phyloP scores from a whole-genome alignment of 2,797 vertebrate species.

The Neosilurus hyrtlii region DNA sequence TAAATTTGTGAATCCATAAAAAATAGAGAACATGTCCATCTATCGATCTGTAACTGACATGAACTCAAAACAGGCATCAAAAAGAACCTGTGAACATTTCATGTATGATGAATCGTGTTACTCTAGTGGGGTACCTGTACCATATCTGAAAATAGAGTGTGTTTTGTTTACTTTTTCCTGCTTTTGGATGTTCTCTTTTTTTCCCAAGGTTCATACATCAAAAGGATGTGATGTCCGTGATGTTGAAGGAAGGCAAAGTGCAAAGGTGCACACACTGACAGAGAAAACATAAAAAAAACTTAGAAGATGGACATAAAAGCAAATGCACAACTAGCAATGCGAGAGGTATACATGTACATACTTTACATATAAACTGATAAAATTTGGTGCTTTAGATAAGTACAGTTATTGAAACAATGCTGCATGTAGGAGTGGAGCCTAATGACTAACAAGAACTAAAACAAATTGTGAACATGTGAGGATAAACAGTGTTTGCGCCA shows the following conservation, averaged over 20 bases:
- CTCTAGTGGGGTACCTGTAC: background rate
- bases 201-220: background rate
- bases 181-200: background rate
- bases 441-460: too few relatives aligned
- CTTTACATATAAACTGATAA: too few relatives aligned
- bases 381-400: too few relatives aligned
- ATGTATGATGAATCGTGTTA: constrained; percentile 25
- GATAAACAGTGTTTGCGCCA: background rate
- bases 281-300: background rate
- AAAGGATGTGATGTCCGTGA: background rate
- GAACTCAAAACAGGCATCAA: constrained; percentile 25
- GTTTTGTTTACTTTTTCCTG: background rate
- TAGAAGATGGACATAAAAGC: background rate
- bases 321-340: background rate
- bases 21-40: too few relatives aligned
- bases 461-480: too few relatives aligned
- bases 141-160: background rate
- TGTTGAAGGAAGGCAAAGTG: background rate
- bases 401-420: too few relatives aligned
- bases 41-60: too few relatives aligned
- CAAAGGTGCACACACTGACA: background rate
- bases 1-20: too few relatives aligned
- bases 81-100: constrained; percentile 3
- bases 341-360: too few relatives aligned
- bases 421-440: background rate